Conservation (phyloP, 2,888 invertebrate species). For the Lypha dubia region DNA sequence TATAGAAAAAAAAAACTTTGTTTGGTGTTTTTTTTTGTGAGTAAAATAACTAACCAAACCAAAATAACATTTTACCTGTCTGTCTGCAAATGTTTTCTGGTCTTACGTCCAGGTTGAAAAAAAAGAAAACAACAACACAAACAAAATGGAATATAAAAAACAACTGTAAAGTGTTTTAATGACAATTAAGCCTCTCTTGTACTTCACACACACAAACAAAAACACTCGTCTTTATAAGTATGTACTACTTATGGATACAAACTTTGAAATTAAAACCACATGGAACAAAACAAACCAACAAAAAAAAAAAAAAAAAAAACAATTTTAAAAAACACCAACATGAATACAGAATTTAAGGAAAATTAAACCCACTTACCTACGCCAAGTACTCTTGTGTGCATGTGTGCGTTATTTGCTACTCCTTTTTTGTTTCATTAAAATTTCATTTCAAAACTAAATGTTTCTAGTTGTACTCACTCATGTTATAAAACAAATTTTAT, state of each 20-base stretch:
- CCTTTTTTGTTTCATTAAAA: constrained; percentile 68
- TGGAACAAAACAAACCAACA: constrained; percentile 27
- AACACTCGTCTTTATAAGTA: constrained; percentile 26
- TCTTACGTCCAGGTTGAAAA: background rate
- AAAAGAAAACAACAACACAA: background rate
- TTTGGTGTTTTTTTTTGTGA: background rate
- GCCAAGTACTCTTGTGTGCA: background rate
- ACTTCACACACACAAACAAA: too few species aligned
- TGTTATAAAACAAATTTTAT: constrained; percentile 68
- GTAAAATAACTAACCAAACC: constrained; percentile 43
- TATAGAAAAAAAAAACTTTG: constrained; percentile 38
- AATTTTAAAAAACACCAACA: constrained; percentile 33
- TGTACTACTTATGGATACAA: constrained; percentile 57
- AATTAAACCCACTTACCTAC: constrained; percentile 50
- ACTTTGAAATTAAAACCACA: constrained; percentile 60
- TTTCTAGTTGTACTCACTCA: constrained; percentile 37
- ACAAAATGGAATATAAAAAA: too few species aligned
- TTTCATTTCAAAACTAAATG: constrained; percentile 70
- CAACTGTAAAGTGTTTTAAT: constrained; percentile 68
- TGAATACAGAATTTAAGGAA: constrained; percentile 20
- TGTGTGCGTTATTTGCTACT: background rate
- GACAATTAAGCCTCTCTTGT: constrained; percentile 69
- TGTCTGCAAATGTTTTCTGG: constrained; percentile 50
- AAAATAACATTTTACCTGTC: constrained; percentile 60
- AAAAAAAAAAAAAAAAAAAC: constrained; percentile 24